These are phyloP conservation scores for Heterodera carotae DNA, from an alignment of 1,140 invertebrate genomes.

Conservation along the genomic window DNA sequence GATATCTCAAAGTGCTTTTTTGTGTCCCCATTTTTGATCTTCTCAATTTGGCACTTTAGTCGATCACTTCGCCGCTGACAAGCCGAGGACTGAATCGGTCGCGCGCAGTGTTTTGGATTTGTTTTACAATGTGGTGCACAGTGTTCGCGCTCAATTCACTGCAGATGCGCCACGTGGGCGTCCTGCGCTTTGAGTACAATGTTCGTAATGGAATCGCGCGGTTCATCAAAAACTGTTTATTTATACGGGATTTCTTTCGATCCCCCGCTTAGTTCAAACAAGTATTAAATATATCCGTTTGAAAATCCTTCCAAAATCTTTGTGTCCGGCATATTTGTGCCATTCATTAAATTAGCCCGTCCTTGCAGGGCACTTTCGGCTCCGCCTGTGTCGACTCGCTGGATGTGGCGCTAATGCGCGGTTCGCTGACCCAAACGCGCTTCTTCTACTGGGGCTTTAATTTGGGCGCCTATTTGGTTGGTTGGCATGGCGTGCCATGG, in stretches of 20 bases:
- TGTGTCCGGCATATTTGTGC: too few relatives aligned
- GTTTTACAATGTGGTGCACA: conserved; percentile 37
- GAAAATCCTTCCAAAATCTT: too few relatives aligned
- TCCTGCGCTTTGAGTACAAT: conserved; percentile 48
- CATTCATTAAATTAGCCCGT: too few relatives aligned
- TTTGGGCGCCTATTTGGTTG: conserved; percentile 46
- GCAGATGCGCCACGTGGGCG: conserved; percentile 45
- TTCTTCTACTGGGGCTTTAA: conserved; percentile 57
- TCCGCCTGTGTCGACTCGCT: conserved; percentile 49
- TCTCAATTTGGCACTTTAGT: conserved; percentile 26
- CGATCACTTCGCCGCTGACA: conserved; percentile 40
- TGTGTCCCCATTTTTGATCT: conserved; percentile 2
- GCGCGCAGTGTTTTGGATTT: conserved; percentile 72
- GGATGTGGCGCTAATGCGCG: conserved; percentile 33
- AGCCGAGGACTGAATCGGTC: conserved; percentile 82
- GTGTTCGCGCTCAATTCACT: conserved; percentile 47
- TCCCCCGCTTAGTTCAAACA: too few relatives aligned
- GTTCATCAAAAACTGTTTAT: too few relatives aligned
- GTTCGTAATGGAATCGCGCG: conserved; percentile 13
- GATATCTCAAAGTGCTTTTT: background rate
- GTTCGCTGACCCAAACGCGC: conserved; percentile 25
- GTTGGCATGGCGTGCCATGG: conserved; percentile 17
- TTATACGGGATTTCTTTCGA: too few relatives aligned
- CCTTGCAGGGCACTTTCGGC: conserved; percentile 41
- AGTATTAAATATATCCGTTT: too few relatives aligned